phyloP scores from a whole-genome alignment of 2,113 vertebrate genomes.

The Ginglymostoma cirratum region DNA sequence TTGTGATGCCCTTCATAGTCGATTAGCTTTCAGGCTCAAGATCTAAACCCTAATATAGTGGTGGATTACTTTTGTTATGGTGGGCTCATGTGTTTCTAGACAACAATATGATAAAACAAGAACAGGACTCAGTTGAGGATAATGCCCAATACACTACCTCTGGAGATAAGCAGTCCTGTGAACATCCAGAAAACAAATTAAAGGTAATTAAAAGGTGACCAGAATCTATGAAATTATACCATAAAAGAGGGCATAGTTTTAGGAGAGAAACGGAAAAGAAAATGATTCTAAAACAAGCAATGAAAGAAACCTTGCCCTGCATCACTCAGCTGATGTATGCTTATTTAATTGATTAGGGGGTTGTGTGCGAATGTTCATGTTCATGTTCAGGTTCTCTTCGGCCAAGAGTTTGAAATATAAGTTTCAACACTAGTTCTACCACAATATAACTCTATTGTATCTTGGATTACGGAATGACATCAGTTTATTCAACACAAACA shows the following conservation, averaged over 20 bases:
- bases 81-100: background rate
- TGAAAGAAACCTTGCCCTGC: background rate
- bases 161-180: background rate
- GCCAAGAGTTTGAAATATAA: background rate
- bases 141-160: background rate
- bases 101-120: background rate
- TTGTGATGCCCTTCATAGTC: background rate
- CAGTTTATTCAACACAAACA: background rate
- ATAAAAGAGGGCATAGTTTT: background rate
- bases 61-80: background rate
- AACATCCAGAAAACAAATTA: background rate
- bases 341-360: background rate
- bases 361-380: background rate
- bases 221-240: background rate
- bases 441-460: background rate
- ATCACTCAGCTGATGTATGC: background rate
- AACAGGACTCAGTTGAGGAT: background rate
- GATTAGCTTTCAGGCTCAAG: background rate
- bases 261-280: background rate
- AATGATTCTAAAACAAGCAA: background rate
- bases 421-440: background rate
- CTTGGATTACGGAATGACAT: background rate
- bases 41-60: background rate
- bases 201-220: background rate
- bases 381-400: background rate